Evolutionary conservation across 2,113 vertebrate genomes (phyloP), one percentile per base, ranked within the genome.

Genomic region (Progne subis): DNA sequence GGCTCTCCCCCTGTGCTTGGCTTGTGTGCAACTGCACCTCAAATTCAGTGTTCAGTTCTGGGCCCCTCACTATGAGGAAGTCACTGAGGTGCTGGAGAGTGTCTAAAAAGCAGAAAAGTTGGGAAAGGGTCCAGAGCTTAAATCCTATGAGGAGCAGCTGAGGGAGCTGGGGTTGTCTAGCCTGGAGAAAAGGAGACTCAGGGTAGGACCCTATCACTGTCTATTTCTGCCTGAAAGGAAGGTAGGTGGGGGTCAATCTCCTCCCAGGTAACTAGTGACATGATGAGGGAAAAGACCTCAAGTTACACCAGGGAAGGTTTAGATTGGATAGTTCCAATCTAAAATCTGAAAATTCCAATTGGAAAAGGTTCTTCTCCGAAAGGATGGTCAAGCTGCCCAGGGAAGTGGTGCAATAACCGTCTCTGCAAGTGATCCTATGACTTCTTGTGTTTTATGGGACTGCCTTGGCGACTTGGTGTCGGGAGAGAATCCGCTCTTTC

Each of bases 91-190:
- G 18, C 26, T 69, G 55, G 26, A 53, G 11, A 0, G 0, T 47
- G 39, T 75, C 39, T 55, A 39, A 59, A 29, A 55, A 18, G 23
- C 23, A 59, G 13, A 3, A 8, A 29, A 75, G 26, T 5, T 84
- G 39, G 14, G 55, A 23, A 69, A 57, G 23, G 9, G 11, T 57
- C n/a, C 1, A 1, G 44, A 83, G 56, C 5, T 65, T 26, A 53
- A 59, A 70, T 37, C 39, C 3, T 21, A 1, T 8, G 29, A 47
- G 44, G 15, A 39, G 2, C 0, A 0, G 7, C 19, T 76, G 74
- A 84, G 31, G 39, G 9, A 70, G 2, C 17, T 80, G 50, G 5
- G 3, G 5, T 0, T 39, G 19, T 61, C 65, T 16, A 44, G 7
- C 5, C 28, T 52, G 8, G 12, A 70, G 75, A 19, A 81, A n/a